A percentile compares a stretch with the other conserved stretches of the same genome.
These are phyloP conservation scores for Forbesichthys papilliferus DNA, from an alignment of 2,113 vertebrate species.

Conservation along the genomic window DNA sequence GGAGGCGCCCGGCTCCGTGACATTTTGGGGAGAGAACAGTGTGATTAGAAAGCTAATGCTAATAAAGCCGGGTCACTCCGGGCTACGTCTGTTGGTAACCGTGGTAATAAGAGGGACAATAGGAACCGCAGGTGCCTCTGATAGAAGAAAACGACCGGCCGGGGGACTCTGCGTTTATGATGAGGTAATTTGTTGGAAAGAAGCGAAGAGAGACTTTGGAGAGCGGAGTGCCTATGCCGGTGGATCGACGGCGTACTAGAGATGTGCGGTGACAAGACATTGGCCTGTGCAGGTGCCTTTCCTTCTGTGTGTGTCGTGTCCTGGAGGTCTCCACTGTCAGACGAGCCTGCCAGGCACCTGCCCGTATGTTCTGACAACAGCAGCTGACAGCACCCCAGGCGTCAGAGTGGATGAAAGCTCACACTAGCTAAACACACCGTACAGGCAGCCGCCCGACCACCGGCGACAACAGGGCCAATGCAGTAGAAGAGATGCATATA, in stretches of 20 bases:
- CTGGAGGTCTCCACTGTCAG: too few relatives aligned
- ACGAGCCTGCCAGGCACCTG: too few relatives aligned
- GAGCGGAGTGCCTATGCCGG: too few relatives aligned
- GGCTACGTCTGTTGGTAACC: conserved; percentile 63
- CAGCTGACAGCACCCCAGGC: conserved; percentile 5
- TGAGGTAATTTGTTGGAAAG: neutral
- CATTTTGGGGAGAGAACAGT: conserved; percentile 50
- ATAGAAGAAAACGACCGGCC: conserved; percentile 46
- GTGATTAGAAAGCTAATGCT: conserved; percentile 62
- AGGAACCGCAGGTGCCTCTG: conserved; percentile 61
- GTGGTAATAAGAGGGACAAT: conserved; percentile 61
- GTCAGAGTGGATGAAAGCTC: conserved; percentile 13
- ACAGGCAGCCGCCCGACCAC: conserved; percentile 25
- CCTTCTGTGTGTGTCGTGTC: too few relatives aligned
- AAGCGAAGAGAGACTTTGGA: too few relatives aligned
- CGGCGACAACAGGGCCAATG: too few relatives aligned
- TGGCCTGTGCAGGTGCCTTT: too few relatives aligned
- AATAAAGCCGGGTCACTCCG: conserved; percentile 50
- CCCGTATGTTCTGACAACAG: conserved; percentile 11
- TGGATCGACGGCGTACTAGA: too few relatives aligned
- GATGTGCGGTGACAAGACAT: too few relatives aligned
- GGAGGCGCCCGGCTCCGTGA: conserved; percentile 38
- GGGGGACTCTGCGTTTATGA: conserved; percentile 18
- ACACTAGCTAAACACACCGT: conserved; percentile 6
- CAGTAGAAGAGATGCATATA: neutral